Evolutionary conservation across 2,113 vertebrate species (phyloP).

Genomic region (Crypturellus undulatus): DNA sequence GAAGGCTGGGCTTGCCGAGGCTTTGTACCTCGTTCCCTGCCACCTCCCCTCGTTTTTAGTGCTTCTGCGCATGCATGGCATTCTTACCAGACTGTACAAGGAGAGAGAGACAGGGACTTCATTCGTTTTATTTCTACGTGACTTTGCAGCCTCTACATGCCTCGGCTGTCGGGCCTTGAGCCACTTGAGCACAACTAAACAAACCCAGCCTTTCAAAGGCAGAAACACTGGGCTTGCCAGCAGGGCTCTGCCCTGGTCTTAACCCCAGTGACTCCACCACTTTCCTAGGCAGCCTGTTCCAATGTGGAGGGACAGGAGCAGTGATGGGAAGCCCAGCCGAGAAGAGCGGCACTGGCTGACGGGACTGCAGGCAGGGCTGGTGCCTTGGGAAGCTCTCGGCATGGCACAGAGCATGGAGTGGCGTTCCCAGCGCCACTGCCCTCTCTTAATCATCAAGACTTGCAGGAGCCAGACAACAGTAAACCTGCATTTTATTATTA

Average conservation of each 20-base stretch:
- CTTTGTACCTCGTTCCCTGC: neutral
- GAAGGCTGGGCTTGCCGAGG: fast-evolving
- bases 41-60: fast-evolving
- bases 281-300: no score
- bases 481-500: neutral
- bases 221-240: constrained; percentile 3
- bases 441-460: neutral
- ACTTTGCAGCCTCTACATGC: neutral
- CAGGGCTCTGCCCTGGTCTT: neutral
- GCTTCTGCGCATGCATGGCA: fast-evolving
- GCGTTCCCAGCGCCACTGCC: neutral
- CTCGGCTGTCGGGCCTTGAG: neutral
- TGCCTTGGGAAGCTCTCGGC: fast-evolving
- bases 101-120: neutral
- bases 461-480: neutral
- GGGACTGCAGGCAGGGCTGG: fast-evolving
- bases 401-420: neutral
- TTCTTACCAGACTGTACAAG: neutral
- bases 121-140: constrained; percentile 31
- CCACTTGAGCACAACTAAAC: constrained; percentile 28
- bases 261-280: no score
- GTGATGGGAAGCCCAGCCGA: neutral
- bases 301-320: neutral
- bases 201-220: neutral
- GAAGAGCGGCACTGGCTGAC: neutral